These are phyloP conservation scores for Atrichornis clamosus DNA, from an alignment of 2,113 vertebrate species.

Conservation along the genomic window DNA sequence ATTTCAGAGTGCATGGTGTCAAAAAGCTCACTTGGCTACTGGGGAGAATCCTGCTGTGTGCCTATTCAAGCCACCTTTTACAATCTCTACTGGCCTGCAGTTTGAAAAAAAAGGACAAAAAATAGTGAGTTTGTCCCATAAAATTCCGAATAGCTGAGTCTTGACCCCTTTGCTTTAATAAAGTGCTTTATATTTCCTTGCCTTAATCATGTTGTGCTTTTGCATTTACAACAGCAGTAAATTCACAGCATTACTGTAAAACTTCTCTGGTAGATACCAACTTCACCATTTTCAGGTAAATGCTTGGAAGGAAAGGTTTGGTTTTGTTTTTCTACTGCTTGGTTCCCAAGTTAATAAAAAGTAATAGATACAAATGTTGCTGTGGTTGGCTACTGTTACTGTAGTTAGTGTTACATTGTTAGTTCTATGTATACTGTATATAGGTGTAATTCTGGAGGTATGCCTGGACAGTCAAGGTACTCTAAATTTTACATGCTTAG, in stretches of 20 bases:
- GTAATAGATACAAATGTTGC: not conserved
- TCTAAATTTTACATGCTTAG: not conserved
- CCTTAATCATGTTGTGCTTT: not conserved
- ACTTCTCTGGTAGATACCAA: not conserved
- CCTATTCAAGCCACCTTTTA: not conserved
- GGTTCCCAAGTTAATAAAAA: too few species aligned
- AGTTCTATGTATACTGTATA: accelerated
- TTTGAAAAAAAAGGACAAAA: not conserved
- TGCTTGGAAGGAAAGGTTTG: not conserved
- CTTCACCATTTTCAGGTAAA: not conserved
- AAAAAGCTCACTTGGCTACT: not conserved
- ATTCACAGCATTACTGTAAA: not conserved
- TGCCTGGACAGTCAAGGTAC: accelerated
- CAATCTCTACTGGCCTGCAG: not conserved
- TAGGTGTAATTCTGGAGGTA: not conserved
- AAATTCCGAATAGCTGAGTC: not conserved
- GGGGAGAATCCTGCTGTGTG: not conserved
- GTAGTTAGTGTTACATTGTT: not conserved
- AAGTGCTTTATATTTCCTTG: not conserved
- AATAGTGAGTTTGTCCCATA: not conserved
- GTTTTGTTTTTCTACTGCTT: accelerated
- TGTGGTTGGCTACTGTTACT: not conserved
- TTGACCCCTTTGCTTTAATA: not conserved
- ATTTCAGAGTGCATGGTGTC: not conserved
- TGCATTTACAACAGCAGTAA: accelerated